These are phyloP conservation scores for Synanthedon tipuliformis DNA, from an alignment of 2,888 invertebrate species.

Conservation along the genomic window DNA sequence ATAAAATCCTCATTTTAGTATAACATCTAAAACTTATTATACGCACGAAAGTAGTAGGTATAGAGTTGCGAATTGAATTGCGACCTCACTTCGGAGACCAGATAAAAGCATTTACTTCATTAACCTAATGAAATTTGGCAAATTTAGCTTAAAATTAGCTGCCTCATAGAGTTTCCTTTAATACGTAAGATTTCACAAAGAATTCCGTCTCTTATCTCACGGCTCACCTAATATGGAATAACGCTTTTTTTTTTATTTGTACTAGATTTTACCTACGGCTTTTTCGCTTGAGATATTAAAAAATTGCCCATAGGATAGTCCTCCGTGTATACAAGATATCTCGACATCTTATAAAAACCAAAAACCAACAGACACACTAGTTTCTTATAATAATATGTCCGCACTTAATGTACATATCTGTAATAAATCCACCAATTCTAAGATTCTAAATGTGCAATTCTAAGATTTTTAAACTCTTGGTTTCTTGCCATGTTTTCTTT, in stretches of 20 bases:
- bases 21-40: background rate
- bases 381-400: too few relatives aligned
- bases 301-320: too few relatives aligned
- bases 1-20: background rate
- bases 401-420: too few relatives aligned
- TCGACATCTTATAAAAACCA: too few relatives aligned
- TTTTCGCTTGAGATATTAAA: background rate
- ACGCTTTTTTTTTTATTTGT: background rate
- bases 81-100: slow-evolving; percentile 16
- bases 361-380: too few relatives aligned
- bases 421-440: too few relatives aligned
- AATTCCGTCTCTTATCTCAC: slow-evolving; percentile 22
- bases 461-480: too few relatives aligned
- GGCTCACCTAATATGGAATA: slow-evolving; percentile 12
- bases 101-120: slow-evolving; percentile 47
- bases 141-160: slow-evolving; percentile 52
- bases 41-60: background rate
- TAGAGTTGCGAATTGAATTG: background rate
- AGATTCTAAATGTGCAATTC: too few relatives aligned
- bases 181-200: slow-evolving; percentile 43
- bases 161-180: slow-evolving; percentile 39
- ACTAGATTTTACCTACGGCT: background rate
- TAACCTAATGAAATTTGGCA: slow-evolving; percentile 56
- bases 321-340: too few relatives aligned
- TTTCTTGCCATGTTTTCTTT: too few relatives aligned